A percentile compares a stretch with the other conserved stretches of the same genome.
Conservation (phyloP, 1,140 invertebrate genomes). For the Drosophila malerkotliana region DNA sequence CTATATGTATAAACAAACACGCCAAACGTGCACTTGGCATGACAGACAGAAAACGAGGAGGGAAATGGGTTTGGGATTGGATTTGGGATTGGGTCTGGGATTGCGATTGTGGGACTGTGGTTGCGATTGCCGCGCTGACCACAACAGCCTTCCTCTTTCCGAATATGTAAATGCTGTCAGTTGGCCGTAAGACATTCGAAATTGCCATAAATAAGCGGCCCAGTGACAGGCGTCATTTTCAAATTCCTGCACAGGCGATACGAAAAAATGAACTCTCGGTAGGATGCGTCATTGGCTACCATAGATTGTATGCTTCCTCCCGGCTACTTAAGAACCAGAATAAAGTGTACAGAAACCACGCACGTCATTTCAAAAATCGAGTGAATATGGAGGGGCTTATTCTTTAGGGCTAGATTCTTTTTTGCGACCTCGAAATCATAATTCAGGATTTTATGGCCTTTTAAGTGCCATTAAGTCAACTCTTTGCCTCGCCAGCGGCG, state of each 20-base stretch:
- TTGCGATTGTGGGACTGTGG: conserved; percentile 26
- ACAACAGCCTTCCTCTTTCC: conserved; percentile 40
- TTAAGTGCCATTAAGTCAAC: conserved; percentile 77
- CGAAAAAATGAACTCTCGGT: not conserved
- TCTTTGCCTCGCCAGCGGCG: conserved; percentile 43
- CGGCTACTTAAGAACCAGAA: conserved; percentile 12
- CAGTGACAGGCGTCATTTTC: conserved; percentile 69
- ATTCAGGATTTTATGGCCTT: conserved; percentile 67
- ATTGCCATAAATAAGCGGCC: conserved; percentile 64
- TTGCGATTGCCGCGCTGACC: conserved; percentile 41
- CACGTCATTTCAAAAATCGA: conserved; percentile 46
- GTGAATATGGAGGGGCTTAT: conserved; percentile 34
- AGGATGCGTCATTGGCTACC: conserved; percentile 59
- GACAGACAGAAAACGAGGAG: conserved; percentile 25
- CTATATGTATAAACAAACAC: conserved; percentile 36
- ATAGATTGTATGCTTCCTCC: conserved; percentile 27
- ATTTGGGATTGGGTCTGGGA: conserved; percentile 12
- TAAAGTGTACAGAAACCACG: conserved; percentile 1
- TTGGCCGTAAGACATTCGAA: conserved; percentile 41
- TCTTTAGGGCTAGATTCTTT: conserved; percentile 1
- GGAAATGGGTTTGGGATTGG: conserved; percentile 33
- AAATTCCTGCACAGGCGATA: conserved; percentile 54
- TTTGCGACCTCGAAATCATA: conserved; percentile 73
- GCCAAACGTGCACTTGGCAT: conserved; percentile 45
- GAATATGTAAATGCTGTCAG: conserved; percentile 69